These are phyloP conservation scores for Paelopatides confundens DNA, from an alignment of 53 echinoderm and acorn worm genomes.

Conservation along the genomic window DNA sequence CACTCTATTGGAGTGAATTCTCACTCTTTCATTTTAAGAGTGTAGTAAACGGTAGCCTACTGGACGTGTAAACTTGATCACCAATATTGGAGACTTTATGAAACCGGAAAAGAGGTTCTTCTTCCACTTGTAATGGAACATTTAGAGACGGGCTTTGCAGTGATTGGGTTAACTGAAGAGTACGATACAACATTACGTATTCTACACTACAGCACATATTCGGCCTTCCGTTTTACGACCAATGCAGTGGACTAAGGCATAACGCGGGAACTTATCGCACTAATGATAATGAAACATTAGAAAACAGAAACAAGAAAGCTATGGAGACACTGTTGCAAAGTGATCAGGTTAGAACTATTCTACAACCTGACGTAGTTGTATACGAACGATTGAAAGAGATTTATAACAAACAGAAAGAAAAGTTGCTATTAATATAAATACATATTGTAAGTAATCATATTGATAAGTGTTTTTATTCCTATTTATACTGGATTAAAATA, in stretches of 20 bases:
- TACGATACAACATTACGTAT: constrained; percentile 78
- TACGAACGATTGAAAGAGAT: constrained; percentile 24
- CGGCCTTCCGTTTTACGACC: constrained; percentile 73
- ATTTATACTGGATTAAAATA: too few species aligned
- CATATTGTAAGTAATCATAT: too few species aligned
- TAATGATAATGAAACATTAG: background rate
- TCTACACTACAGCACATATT: constrained; percentile 74
- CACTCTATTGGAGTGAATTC: too few species aligned
- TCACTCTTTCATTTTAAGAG: too few species aligned
- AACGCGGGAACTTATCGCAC: constrained; percentile 45
- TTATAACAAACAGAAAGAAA: constrained; percentile 1
- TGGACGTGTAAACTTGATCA: constrained; percentile 4
- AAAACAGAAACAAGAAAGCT: background rate
- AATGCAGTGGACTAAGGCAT: constrained; percentile 52
- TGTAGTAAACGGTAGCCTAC: too few species aligned
- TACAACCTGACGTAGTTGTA: constrained; percentile 11
- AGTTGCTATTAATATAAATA: background rate
- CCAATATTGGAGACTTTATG: background rate
- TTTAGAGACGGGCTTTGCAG: constrained; percentile 83
- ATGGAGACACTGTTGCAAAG: background rate
- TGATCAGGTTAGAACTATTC: background rate
- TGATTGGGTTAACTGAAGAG: constrained; percentile 83
- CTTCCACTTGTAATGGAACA: constrained; percentile 65
- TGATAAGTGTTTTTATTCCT: too few species aligned
- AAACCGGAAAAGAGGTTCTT: constrained; percentile 48